A percentile compares a stretch with the other conserved stretches of the same genome.
phyloP scores from a whole-genome alignment of 2,888 invertebrate genomes.

The Pediacus dermestoides region DNA sequence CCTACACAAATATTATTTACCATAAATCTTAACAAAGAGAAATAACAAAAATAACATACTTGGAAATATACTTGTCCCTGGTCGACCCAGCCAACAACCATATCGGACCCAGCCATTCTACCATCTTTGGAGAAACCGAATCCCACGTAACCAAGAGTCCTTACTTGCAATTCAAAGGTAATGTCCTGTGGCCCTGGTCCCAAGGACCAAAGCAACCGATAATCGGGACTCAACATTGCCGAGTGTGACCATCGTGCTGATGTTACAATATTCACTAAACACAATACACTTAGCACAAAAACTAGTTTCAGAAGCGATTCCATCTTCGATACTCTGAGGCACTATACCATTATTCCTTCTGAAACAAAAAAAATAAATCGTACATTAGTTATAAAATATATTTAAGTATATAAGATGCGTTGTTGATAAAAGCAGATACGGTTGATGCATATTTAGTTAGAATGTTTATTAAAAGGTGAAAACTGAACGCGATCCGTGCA shows the following conservation, averaged over 20 bases:
- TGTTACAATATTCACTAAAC: constrained; percentile 36
- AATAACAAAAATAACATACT: constrained; percentile 67
- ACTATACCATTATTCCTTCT: constrained; percentile 27
- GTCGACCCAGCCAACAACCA: constrained; percentile 88
- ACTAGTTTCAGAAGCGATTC: constrained; percentile 23
- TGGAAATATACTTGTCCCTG: constrained; percentile 75
- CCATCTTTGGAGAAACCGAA: constrained; percentile 82
- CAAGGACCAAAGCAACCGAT: constrained; percentile 68
- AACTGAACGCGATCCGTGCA: constrained; percentile 3
- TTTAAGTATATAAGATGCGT: no score
- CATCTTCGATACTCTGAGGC: constrained; percentile 24
- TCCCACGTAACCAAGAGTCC: constrained; percentile 81
- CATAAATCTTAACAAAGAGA: no score
- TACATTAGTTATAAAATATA: background rate
- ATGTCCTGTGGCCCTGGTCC: constrained; percentile 68
- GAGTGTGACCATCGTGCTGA: constrained; percentile 50
- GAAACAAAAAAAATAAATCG: constrained; percentile 22
- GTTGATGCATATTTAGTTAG: no score
- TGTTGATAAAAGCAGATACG: no score
- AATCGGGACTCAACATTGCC: constrained; percentile 55
- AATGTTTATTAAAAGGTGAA: constrained; percentile 6
- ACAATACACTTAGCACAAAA: constrained; percentile 38
- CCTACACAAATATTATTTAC: no score
- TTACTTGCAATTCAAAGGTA: constrained; percentile 79
- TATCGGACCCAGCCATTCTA: constrained; percentile 77